A percentile compares a stretch with the other conserved stretches of the same genome.
Evolutionary conservation across 2,113 vertebrate species (phyloP).

Genomic region (Seriola dumerili): DNA sequence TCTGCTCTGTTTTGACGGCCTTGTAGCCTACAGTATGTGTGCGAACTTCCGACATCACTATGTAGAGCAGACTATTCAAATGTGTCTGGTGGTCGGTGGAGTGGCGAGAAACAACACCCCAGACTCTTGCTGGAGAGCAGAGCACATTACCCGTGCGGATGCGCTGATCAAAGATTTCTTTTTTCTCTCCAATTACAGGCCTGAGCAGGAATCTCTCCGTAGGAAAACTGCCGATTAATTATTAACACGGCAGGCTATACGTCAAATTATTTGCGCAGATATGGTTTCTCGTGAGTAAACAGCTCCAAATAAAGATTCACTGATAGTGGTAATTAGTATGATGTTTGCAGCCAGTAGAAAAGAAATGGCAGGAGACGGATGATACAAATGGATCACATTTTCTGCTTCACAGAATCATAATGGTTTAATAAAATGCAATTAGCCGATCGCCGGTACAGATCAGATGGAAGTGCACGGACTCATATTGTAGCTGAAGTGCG

Average conservation of each 20-base stretch:
- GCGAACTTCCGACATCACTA: conserved; percentile 66
- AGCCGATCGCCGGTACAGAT: conserved; percentile 49
- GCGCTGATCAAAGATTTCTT: conserved; percentile 63
- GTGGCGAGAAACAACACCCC: conserved; percentile 75
- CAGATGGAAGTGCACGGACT: conserved; percentile 25
- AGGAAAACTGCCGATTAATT: conserved; percentile 35
- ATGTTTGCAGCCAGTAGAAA: conserved; percentile 41
- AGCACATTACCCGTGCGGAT: conserved; percentile 60
- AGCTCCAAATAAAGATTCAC: conserved; percentile 42
- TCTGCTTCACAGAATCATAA: conserved; percentile 59
- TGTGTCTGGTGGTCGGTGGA: conserved; percentile 73
- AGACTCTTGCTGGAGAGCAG: conserved; percentile 57
- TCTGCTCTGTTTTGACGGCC: conserved; percentile 53
- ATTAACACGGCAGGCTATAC: conserved; percentile 4
- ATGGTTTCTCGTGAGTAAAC: conserved; percentile 45
- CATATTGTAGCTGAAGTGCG: conserved; percentile 45
- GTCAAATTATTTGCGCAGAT: conserved; percentile 36
- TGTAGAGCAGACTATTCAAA: conserved; percentile 75
- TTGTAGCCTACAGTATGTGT: conserved; percentile 45
- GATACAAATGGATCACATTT: conserved; percentile 64
- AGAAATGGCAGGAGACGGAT: conserved; percentile 25
- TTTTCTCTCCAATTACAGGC: conserved; percentile 30
- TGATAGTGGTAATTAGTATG: conserved; percentile 58
- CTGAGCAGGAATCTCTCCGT: conserved; percentile 24
- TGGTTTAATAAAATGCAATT: conserved; percentile 64